These are phyloP conservation scores for Falco cherrug DNA, from an alignment of 2,797 vertebrate genomes.

Conservation along the genomic window DNA sequence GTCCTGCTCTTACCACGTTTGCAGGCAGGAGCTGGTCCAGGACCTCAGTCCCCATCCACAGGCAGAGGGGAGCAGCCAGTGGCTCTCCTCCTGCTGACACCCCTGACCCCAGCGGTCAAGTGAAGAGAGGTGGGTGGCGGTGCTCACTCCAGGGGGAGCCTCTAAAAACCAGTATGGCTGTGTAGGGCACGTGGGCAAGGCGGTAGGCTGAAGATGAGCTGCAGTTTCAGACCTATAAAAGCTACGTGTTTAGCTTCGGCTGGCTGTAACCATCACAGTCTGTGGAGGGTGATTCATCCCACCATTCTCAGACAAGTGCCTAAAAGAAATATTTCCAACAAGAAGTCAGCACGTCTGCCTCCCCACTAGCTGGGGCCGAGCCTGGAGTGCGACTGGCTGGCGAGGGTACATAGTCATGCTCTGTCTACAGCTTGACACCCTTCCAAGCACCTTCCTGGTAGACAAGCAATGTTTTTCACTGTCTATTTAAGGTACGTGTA, in stretches of 20 bases:
- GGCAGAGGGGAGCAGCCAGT: not conserved
- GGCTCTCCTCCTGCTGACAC: not conserved
- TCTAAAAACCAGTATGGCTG: not conserved
- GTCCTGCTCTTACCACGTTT: not conserved
- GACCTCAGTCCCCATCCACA: not conserved
- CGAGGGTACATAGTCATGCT: fast-evolving
- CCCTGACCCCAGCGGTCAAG: not conserved
- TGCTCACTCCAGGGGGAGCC: not conserved
- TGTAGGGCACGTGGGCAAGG: not conserved
- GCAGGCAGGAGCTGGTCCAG: fast-evolving
- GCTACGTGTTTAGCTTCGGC: not conserved
- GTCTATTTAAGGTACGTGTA: not conserved
- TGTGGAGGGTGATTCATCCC: not conserved
- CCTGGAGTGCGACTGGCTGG: not conserved
- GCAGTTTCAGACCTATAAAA: not conserved
- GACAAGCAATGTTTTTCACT: not conserved
- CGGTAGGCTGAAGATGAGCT: not conserved
- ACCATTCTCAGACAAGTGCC: not conserved
- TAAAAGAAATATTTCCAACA: not conserved
- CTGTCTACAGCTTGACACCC: not conserved
- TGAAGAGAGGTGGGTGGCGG: not conserved
- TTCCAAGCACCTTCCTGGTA: not conserved
- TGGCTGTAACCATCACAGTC: not conserved
- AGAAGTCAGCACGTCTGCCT: not conserved
- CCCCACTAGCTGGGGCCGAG: not conserved